phyloP scores from a whole-genome alignment of 2,113 vertebrate genomes.

The Oenanthe oenanthe region DNA sequence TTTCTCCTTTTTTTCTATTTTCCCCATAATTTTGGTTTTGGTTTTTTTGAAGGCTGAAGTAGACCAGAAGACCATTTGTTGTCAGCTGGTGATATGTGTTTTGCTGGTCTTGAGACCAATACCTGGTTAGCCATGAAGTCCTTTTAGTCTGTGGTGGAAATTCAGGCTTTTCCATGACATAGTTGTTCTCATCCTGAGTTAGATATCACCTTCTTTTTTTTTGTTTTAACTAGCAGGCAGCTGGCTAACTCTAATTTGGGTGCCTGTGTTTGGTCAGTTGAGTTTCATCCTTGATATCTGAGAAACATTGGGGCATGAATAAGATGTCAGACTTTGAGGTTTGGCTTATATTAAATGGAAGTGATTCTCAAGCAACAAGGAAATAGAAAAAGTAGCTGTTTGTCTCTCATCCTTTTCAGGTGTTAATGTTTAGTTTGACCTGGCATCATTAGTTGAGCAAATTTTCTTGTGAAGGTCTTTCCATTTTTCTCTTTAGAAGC shows the following conservation, averaged over 20 bases:
- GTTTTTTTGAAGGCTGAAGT: background rate
- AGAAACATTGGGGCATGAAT: background rate
- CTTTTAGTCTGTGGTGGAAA: background rate
- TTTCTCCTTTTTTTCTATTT: background rate
- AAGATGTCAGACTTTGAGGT: background rate
- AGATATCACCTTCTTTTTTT: background rate
- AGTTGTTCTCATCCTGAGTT: background rate
- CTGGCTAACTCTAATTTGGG: background rate
- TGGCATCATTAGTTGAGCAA: background rate
- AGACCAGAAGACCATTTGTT: background rate
- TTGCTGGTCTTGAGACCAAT: background rate
- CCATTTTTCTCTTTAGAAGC: background rate
- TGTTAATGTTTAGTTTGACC: background rate
- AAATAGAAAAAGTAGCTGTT: background rate
- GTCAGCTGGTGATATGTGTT: rapidly evolving
- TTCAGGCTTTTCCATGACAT: background rate
- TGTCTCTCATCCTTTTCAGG: background rate
- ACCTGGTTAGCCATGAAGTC: background rate
- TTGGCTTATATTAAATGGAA: background rate
- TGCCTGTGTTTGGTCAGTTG: background rate
- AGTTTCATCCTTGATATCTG: background rate
- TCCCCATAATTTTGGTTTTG: background rate
- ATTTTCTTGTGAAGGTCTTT: background rate
- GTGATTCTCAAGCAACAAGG: background rate
- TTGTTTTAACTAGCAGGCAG: background rate